Conservation (phyloP, 1,140 invertebrate genomes). For the Marisa cornuarietis region DNA sequence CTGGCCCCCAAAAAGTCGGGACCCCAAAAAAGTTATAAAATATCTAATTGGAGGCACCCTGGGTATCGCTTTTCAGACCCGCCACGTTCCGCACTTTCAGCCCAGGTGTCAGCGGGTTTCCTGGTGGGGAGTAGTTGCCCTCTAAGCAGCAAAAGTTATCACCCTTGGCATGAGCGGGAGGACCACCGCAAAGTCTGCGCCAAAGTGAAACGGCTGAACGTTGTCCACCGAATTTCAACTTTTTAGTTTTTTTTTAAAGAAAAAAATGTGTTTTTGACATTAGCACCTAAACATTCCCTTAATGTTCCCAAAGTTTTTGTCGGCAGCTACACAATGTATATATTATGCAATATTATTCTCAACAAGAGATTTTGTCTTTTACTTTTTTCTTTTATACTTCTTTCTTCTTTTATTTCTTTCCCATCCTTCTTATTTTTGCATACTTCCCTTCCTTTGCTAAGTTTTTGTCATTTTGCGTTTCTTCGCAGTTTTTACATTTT, state of each 20-base stretch:
- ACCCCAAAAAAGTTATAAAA: conserved; percentile 19
- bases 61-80: background rate
- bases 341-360: background rate
- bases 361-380: background rate
- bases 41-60: conserved; percentile 20
- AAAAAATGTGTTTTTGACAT: no score
- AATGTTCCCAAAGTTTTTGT: no score
- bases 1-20: background rate
- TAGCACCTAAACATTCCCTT: no score
- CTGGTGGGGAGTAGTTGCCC: conserved; percentile 7
- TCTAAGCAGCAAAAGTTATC: background rate
- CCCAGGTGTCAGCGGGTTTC: conserved; percentile 8
- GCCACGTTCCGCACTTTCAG: conserved; percentile 4
- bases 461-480: no score
- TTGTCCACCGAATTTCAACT: no score
- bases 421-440: no score
- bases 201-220: no score
- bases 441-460: no score
- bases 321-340: no score
- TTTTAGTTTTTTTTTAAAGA: no score
- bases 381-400: background rate
- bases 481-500: no score
- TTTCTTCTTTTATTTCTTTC: no score
- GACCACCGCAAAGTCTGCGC: background rate
- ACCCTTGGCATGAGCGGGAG: background rate